Conservation (phyloP, 2,888 invertebrate genomes). For the Capitulum mitella region DNA sequence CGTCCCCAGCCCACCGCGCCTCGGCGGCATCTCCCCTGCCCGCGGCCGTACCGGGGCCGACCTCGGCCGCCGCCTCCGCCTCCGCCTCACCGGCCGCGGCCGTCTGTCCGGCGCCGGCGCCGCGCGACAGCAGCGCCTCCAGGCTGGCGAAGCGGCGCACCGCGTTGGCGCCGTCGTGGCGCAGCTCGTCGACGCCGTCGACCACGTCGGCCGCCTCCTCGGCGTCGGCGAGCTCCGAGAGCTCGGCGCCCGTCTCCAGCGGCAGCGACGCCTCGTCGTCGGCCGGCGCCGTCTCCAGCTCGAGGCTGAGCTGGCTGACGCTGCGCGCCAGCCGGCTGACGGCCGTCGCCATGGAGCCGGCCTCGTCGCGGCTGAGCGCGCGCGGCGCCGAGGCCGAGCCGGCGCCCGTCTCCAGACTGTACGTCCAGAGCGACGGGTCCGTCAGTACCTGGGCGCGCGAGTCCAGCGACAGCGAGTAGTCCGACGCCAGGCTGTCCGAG, state of each 20-base stretch:
- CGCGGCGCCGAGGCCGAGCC: neutral
- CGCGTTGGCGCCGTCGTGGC: neutral
- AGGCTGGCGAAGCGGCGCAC: constrained; percentile 2
- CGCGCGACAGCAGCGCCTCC: neutral
- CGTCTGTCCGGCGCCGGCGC: neutral
- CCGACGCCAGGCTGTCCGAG: neutral
- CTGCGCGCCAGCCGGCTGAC: constrained; percentile 4
- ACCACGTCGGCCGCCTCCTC: constrained; percentile 7
- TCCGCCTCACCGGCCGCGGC: neutral
- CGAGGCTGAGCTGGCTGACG: constrained; percentile 15
- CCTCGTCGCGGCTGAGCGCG: neutral
- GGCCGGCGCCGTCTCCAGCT: constrained; percentile 7
- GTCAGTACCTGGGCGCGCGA: neutral
- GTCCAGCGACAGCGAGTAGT: constrained; percentile 18
- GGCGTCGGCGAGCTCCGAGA: neutral
- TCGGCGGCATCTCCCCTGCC: neutral
- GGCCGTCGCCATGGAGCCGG: neutral
- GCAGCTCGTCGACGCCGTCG: constrained; percentile 6
- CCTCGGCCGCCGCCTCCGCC: neutral
- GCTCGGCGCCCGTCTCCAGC: constrained; percentile 15
- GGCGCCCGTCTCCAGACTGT: constrained; percentile 1
- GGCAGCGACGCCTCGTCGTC: constrained; percentile 5
- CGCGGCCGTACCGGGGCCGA: neutral
- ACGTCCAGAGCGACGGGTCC: neutral
- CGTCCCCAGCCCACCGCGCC: neutral